A percentile compares a stretch with the other conserved stretches of the same genome.
These are phyloP conservation scores for Parambassis ranga DNA, from an alignment of 2,797 vertebrate species.

Conservation along the genomic window DNA sequence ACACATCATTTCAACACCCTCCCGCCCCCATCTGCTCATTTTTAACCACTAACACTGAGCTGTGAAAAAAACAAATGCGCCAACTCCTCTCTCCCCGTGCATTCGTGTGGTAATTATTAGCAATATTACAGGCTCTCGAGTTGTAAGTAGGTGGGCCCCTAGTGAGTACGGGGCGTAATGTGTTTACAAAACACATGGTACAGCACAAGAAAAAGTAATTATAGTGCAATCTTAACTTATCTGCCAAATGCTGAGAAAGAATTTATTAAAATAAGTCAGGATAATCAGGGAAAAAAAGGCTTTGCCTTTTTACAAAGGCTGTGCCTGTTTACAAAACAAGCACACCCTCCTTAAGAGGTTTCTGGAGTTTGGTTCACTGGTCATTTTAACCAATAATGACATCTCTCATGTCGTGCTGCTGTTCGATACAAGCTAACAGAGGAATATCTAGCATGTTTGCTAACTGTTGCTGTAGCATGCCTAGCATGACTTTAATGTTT, in stretches of 20 bases:
- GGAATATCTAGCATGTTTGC: neutral
- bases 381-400: neutral
- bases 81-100: neutral
- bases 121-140: slow-evolving; percentile 29
- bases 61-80: slow-evolving; percentile 39
- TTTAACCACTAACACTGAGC: slow-evolving; percentile 27
- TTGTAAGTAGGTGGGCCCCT: slow-evolving; percentile 22
- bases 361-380: slow-evolving; percentile 27
- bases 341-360: neutral
- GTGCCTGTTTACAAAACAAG: slow-evolving; percentile 20
- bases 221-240: slow-evolving; percentile 57
- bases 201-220: slow-evolving; percentile 56
- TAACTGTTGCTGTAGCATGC: neutral
- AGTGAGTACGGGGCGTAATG: neutral
- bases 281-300: slow-evolving; percentile 48
- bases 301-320: neutral
- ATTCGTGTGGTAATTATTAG: slow-evolving; percentile 15
- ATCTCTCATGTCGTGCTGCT: neutral
- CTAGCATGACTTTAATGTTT: no score
- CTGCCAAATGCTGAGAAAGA: slow-evolving; percentile 57
- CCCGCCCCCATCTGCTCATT: slow-evolving; percentile 18
- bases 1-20: slow-evolving; percentile 3
- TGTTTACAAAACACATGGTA: slow-evolving; percentile 62
- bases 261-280: slow-evolving; percentile 33
- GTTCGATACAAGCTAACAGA: neutral